Evolutionary conservation across 2,113 vertebrate species (phyloP), one percentile per base, ranked within the genome.

Genomic region (Cololabis saira): DNA sequence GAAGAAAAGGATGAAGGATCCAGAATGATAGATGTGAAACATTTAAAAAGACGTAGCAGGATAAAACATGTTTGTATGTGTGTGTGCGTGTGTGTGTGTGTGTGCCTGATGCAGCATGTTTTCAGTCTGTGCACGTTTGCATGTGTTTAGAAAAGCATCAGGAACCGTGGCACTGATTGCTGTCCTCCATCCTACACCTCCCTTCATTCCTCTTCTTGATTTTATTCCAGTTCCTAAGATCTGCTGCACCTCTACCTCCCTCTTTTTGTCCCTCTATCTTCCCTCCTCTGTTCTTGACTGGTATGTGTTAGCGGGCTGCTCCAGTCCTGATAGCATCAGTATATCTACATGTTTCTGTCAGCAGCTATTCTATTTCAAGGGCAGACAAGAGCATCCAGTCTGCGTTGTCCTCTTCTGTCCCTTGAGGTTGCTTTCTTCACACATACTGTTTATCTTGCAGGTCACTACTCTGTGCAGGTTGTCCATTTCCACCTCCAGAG

Each of bases 401-500:
- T 51, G 54, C 58, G 70, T 22, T 53, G 15, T 45, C 61, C 54
- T 21, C 44, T 59, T 60, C 44, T 30, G 49, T 80, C 72, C 70
- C 52, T 15, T 7, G 2, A 66, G 66, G 67, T 47, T 44, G 33
- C 71, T 73, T 66, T 76, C 74, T 70, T 82, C 76, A 82, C 76
- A 90, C 44, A 0, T 81, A 63, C 59, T 74, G 92, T 84, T 94
- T 87, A 93, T 82, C 89, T 92, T 90, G 88, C 94, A 98, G 96
- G 95, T 92, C 95, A 96, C 92, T 98, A 98, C 70, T 93, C 95
- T 73, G 95, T 96, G 85, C 95, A 96, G 95, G 95, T 96, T 68
- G 95, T 98, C 86, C 91, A 98, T 89, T 98, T 98, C 90, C 91
- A 92, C 83, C 94, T 98, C 73, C 94, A 97, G 93, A 95, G 97